Evolutionary conservation across 2,113 vertebrate species (phyloP).

Genomic region (Poecile atricapillus): DNA sequence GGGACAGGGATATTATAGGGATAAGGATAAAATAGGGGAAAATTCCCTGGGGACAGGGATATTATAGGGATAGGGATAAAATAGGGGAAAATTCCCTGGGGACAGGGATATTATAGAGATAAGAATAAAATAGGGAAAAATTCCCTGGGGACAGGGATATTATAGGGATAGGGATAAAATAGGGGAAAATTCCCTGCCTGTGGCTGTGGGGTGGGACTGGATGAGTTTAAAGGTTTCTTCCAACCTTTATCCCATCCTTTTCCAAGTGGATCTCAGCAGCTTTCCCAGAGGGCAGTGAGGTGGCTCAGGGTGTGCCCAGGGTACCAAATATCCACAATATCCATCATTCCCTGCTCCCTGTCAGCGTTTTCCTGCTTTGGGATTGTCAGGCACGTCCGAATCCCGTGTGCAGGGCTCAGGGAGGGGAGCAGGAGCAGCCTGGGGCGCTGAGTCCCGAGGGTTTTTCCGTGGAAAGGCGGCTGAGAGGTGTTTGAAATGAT

Average conservation of each 20-base stretch:
- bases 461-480: not conserved
- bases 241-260: not conserved
- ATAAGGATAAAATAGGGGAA: too few relatives aligned
- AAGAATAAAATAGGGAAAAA: too few relatives aligned
- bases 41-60: too few relatives aligned
- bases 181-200: not conserved
- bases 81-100: not conserved
- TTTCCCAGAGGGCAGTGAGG: rapidly evolving
- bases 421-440: not conserved
- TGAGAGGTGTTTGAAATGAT: not conserved
- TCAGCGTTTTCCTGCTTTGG: not conserved
- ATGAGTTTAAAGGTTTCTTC: rapidly evolving
- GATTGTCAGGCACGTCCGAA: rapidly evolving
- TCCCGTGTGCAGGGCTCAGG: rapidly evolving
- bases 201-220: not conserved
- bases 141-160: too few relatives aligned
- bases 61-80: not conserved
- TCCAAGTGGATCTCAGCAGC: not conserved
- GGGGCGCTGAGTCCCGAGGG: not conserved
- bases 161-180: not conserved
- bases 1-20: not conserved
- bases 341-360: rapidly evolving
- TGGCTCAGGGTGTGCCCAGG: not conserved
- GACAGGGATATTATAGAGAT: too few relatives aligned
- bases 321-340: too few relatives aligned